phyloP scores from a whole-genome alignment of 1,140 invertebrate species.

The Tetramorium simillimum region DNA sequence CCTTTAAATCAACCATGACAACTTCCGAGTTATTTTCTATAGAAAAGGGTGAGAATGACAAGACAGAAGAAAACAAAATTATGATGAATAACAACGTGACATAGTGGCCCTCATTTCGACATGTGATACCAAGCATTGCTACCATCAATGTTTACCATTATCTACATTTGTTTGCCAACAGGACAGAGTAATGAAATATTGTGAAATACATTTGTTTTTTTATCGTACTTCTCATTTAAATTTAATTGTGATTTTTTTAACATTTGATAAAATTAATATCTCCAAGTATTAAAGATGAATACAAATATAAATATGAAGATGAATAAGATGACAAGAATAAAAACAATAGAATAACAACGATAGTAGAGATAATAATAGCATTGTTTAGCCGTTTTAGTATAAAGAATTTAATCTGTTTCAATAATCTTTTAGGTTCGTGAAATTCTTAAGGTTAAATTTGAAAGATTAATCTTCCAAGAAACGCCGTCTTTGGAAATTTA shows the following conservation, averaged over 20 bases:
- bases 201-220: neutral
- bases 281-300: neutral
- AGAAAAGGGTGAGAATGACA: slow-evolving; percentile 23
- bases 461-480: neutral
- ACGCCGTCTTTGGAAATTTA: neutral
- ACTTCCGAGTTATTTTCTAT: neutral
- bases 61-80: slow-evolving; percentile 33
- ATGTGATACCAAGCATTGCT: neutral
- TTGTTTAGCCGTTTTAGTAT: neutral
- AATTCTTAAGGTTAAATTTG: neutral
- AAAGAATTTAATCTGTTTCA: neutral
- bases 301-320: neutral
- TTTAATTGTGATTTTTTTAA: neutral
- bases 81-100: slow-evolving; percentile 52
- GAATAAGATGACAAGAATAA: neutral
- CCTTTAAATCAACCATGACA: slow-evolving; percentile 60
- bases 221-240: neutral
- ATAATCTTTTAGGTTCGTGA: neutral
- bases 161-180: neutral
- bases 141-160: slow-evolving; percentile 29
- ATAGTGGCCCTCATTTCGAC: neutral
- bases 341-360: neutral
- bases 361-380: neutral
- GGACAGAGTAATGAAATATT: slow-evolving; percentile 11
- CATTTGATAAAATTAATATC: neutral